Conservation (phyloP, 2,113 vertebrate genomes). For the Toxostoma redivivum region DNA sequence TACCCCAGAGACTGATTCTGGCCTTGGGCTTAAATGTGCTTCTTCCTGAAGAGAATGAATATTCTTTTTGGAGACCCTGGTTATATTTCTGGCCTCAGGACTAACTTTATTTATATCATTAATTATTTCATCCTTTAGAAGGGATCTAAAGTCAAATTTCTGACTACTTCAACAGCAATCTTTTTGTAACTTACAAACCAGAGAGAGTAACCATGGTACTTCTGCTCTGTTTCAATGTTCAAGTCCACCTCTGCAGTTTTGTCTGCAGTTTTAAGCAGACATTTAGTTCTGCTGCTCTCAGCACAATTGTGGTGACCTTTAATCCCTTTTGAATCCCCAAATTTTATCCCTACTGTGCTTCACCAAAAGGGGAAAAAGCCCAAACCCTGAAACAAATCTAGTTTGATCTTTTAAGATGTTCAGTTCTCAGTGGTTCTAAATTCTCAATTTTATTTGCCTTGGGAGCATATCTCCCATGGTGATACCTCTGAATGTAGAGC, state of each 20-base stretch:
- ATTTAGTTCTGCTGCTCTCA: neutral
- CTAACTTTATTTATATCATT: neutral
- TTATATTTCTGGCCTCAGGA: neutral
- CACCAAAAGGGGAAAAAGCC: neutral
- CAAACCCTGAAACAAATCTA: neutral
- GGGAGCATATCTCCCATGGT: neutral
- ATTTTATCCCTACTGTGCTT: neutral
- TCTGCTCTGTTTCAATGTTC: neutral
- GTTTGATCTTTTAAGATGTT: neutral
- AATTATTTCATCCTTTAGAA: neutral
- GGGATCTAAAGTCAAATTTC: neutral
- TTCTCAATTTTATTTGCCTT: neutral
- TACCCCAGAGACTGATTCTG: neutral
- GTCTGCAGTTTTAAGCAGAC: neutral
- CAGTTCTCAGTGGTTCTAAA: neutral
- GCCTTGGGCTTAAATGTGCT: neutral
- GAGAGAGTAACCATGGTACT: neutral
- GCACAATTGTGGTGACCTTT: neutral
- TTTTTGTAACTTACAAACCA: neutral
- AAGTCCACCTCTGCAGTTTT: neutral
- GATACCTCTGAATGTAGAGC: neutral
- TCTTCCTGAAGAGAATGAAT: neutral
- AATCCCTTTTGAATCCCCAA: neutral
- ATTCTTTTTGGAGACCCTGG: neutral
- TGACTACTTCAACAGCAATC: neutral